Evolutionary conservation across 2,888 invertebrate species (phyloP).

Genomic region (Cantharis rufa): DNA sequence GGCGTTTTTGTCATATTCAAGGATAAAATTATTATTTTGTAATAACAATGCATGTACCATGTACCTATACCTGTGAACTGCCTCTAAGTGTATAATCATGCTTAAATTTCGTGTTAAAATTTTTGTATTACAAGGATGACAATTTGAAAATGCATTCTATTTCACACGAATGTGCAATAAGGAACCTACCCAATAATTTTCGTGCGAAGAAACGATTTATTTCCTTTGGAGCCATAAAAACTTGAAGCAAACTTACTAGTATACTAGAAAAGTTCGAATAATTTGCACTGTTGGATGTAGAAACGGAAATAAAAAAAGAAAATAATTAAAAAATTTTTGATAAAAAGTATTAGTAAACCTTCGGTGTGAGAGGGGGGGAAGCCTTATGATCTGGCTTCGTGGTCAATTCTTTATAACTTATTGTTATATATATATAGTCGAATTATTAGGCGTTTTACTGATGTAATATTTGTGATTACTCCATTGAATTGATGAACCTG

Average conservation of each 20-base stretch:
- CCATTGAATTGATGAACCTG: no score
- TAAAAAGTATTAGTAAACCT: no score
- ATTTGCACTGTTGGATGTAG: no score
- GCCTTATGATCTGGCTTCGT: no score
- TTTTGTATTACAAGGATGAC: neutral
- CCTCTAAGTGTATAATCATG: neutral
- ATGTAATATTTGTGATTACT: no score
- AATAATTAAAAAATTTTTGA: no score
- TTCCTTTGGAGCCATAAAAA: neutral
- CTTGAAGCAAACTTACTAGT: neutral
- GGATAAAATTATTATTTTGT: constrained; percentile 13
- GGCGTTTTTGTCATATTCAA: constrained; percentile 13
- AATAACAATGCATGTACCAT: neutral
- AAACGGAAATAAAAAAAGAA: no score
- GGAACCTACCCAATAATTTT: neutral
- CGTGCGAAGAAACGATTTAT: neutral
- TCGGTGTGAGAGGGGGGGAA: no score
- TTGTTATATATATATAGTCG: no score
- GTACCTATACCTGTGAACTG: neutral
- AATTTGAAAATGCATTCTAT: neutral
- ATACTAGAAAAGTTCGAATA: no score
- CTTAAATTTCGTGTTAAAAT: neutral
- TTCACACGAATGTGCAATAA: neutral
- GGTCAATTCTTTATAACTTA: no score
- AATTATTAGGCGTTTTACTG: no score